Conservation (phyloP, 2,113 vertebrate genomes). For the Talpa occidentalis region DNA sequence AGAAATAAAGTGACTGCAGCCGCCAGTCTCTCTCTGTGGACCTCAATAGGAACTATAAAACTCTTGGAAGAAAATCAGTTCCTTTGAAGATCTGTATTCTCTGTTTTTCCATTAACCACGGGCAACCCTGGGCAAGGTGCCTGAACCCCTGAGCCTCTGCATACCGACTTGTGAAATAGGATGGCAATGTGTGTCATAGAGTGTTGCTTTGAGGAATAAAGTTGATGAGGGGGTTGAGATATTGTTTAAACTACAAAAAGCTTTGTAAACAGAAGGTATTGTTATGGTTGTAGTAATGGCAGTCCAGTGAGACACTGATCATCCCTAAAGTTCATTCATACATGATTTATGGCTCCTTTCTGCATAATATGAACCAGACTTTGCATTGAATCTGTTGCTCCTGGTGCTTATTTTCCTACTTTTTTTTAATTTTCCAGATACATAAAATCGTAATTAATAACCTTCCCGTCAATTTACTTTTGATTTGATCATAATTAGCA, state of each 20-base stretch:
- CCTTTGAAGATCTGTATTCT: background rate
- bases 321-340: slow-evolving; percentile 2
- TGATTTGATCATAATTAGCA: slow-evolving; percentile 82
- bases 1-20: background rate
- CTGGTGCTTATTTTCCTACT: slow-evolving; percentile 29
- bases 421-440: slow-evolving; percentile 44
- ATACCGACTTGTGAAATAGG: background rate
- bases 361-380: background rate
- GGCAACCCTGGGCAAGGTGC: background rate
- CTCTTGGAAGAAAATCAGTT: background rate
- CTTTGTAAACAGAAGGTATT: background rate
- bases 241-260: slow-evolving; percentile 8
- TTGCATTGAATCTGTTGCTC: slow-evolving; percentile 23
- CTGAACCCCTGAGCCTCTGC: background rate
- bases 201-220: background rate
- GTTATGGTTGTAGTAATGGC: background rate
- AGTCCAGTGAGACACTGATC: background rate
- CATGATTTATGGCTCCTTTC: slow-evolving; percentile 1
- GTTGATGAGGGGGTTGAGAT: background rate
- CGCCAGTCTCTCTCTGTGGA: background rate
- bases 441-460: slow-evolving; percentile 78
- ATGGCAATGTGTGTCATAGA: background rate
- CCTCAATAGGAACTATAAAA: background rate
- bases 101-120: background rate
- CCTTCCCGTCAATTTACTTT: slow-evolving; percentile 78